Evolutionary conservation across 2,888 invertebrate species (phyloP).

Genomic region (Drosophila percnosoma): DNA sequence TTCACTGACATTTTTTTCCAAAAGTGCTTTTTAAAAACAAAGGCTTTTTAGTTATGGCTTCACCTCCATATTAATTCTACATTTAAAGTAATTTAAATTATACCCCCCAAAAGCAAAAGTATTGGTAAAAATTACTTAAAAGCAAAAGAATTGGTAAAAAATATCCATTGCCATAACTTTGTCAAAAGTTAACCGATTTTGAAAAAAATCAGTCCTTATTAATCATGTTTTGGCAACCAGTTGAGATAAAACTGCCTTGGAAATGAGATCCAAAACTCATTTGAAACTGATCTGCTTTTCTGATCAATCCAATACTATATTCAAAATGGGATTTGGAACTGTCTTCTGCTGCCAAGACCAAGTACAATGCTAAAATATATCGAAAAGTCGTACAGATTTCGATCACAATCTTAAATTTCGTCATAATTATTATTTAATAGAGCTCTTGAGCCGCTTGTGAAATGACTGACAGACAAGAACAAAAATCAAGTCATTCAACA

Average conservation of each 20-base stretch:
- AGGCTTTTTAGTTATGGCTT: no score
- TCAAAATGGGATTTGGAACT: not conserved
- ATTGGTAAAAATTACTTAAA: no score
- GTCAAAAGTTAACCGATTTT: not conserved
- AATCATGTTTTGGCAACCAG: not conserved
- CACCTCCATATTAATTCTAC: no score
- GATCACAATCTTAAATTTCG: not conserved
- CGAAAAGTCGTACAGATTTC: constrained; percentile 5
- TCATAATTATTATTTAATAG: constrained; percentile 29
- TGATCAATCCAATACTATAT: not conserved
- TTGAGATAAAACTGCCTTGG: no score
- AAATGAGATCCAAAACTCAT: no score
- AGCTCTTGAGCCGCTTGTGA: constrained; percentile 18
- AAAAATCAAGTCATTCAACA: constrained; percentile 53
- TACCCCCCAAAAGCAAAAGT: no score
- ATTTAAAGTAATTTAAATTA: no score
- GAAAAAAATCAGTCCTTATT: not conserved
- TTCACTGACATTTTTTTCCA: no score
- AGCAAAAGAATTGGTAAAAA: no score
- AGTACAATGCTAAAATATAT: not conserved
- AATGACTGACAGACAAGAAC: constrained; percentile 17
- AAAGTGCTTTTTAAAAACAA: no score
- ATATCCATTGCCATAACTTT: no score
- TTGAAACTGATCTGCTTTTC: not conserved
- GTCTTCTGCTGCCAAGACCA: not conserved